Evolutionary conservation across 2,113 vertebrate genomes (phyloP), one percentile per base, ranked within the genome.

Genomic region (Propithecus coquereli): DNA sequence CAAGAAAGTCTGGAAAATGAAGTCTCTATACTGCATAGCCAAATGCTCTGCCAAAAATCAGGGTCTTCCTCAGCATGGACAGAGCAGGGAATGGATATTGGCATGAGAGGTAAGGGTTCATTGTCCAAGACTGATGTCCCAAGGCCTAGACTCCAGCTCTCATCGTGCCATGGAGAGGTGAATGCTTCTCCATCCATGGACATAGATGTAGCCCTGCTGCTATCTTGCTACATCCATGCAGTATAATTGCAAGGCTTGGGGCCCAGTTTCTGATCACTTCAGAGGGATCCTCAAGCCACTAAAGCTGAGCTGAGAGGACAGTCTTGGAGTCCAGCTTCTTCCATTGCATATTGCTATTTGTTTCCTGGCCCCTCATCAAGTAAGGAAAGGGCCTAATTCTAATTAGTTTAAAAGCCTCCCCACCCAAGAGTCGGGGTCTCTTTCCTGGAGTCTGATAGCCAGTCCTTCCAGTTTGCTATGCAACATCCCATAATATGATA

Each of bases 161-260:
- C 47, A 16, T 43, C 13, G 17, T 10, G 43, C 30, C 30, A 25
- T 47, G 6, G 14, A 88, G 52, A n/a, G 22, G 3, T 3, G 8
- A 22, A n/a, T n/a, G 5, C 45, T 71, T 3, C n/a, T 7, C 1
- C 3, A 13, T 1, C 25, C 9, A 4, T 0, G 40, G 83, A 34
- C 17, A 34, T 8, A 85, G 27, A 6, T 8, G 25, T 27, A 47
- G 8, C 25, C 3, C 63, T 63, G 57, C 87, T 27, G 57, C 20
- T 25, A 27, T 11, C 17, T 16, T n/a, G 43, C 8, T 23, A 8
- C 34, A n/a, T 37, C 65, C 65, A 34, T 8, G 27, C 17, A 47
- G 34, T 20, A 16, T 10, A n/a, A 8, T 16, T 22, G 3, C 16
- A 47, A 77, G 66, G 61, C 14, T 6, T 37, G 43, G 37, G 59